Evolutionary conservation across 37 sponge, comb jelly and placozoan genomes (phyloP).

Genomic region (Cladorhizidae sp.): DNA sequence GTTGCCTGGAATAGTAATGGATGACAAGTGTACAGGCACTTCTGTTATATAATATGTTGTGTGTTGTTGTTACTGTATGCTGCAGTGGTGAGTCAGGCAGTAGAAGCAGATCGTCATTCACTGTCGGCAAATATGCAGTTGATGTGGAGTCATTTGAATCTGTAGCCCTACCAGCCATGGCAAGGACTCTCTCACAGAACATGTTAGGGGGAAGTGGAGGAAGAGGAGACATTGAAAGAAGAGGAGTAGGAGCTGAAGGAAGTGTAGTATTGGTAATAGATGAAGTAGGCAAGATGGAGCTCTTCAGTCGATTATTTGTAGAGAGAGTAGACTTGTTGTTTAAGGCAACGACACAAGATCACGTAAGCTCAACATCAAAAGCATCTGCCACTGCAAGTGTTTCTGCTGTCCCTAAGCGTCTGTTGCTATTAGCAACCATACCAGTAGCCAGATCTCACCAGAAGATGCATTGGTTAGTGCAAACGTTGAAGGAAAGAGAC

Average conservation of each 20-base stretch:
- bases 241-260: too few relatives aligned
- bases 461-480: slow-evolving; percentile 47
- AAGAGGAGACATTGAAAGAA: too few relatives aligned
- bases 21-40: too few relatives aligned
- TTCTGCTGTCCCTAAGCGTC: background rate
- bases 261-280: slow-evolving; percentile 38
- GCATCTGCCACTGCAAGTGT: background rate
- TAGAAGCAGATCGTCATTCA: background rate
- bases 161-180: slow-evolving; percentile 34
- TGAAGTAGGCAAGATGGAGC: slow-evolving; percentile 74
- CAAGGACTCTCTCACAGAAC: too few relatives aligned
- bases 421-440: slow-evolving; percentile 52
- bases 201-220: too few relatives aligned
- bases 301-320: slow-evolving; percentile 44
- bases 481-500: slow-evolving; percentile 24
- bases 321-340: slow-evolving; percentile 24
- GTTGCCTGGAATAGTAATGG: too few relatives aligned
- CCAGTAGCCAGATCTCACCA: slow-evolving; percentile 21
- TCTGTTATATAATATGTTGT: too few relatives aligned
- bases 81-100: background rate
- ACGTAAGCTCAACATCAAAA: background rate
- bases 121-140: slow-evolving; percentile 54
- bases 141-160: slow-evolving; percentile 56
- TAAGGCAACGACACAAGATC: background rate
- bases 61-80: background rate